phyloP scores from a whole-genome alignment of 2,797 vertebrate species.

The Philypnodon macrostomus region DNA sequence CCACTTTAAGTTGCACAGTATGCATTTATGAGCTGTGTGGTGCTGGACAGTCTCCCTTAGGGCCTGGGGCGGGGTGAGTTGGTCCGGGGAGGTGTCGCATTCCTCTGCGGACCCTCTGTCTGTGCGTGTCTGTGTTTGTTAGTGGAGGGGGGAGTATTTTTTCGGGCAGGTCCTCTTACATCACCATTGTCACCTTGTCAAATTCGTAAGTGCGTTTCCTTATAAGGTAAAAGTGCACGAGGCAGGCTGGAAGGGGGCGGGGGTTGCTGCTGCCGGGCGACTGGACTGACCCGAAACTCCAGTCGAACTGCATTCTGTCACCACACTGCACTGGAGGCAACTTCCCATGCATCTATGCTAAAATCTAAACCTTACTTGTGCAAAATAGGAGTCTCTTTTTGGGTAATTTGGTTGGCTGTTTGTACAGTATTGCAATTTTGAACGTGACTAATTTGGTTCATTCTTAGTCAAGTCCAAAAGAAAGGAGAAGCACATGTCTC shows the following conservation, averaged over 20 bases:
- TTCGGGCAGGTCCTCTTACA: conserved; percentile 53
- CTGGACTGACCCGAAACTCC: conserved; percentile 69
- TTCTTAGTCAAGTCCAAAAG: too few relatives aligned
- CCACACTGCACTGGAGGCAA: not conserved
- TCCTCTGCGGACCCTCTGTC: not conserved
- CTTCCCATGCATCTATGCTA: too few relatives aligned
- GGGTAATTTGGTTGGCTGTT: too few relatives aligned
- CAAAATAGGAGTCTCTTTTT: too few relatives aligned
- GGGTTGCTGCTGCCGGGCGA: conserved; percentile 70
- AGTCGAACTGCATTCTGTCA: conserved; percentile 61
- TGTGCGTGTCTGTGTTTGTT: conserved; percentile 8
- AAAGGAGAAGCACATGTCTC: not conserved
- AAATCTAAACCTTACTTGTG: too few relatives aligned
- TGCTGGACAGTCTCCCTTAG: too few relatives aligned
- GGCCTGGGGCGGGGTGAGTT: too few relatives aligned
- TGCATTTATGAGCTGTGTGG: too few relatives aligned
- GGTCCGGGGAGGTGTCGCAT: too few relatives aligned
- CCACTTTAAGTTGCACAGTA: too few relatives aligned
- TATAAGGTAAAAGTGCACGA: conserved; percentile 76
- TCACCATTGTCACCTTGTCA: conserved; percentile 62
- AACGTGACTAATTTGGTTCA: too few relatives aligned
- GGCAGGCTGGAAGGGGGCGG: conserved; percentile 49
- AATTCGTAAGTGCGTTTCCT: conserved; percentile 67
- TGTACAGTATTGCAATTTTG: too few relatives aligned
- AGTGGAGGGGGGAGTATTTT: conserved; percentile 52